Evolutionary conservation across 2,888 invertebrate species (phyloP).

Genomic region (Notodonta ziczac): DNA sequence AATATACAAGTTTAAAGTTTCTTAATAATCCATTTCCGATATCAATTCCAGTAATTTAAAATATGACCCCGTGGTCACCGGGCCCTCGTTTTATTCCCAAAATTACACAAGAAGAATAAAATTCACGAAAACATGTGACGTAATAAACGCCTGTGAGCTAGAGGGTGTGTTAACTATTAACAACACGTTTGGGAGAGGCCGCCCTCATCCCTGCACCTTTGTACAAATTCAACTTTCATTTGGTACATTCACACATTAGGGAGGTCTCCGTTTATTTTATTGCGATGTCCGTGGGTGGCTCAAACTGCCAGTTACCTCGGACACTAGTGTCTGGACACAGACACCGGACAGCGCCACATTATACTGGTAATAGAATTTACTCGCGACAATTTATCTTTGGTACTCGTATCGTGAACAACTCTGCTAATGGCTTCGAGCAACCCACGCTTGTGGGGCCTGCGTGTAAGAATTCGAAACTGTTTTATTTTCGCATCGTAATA

Average conservation of each 20-base stretch:
- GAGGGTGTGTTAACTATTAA: conserved; percentile 39
- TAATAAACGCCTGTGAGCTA: conserved; percentile 16
- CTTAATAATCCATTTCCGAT: too few species aligned
- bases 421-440: conserved; percentile 29
- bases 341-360: conserved; percentile 32
- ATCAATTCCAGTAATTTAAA: too few species aligned
- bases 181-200: conserved; percentile 42
- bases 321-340: conserved; percentile 29
- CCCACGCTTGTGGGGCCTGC: conserved; percentile 18
- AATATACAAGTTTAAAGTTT: too few species aligned
- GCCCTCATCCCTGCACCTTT: conserved; percentile 31
- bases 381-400: conserved; percentile 37
- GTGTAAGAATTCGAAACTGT: background rate
- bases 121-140: conserved; percentile 25
- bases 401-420: conserved; percentile 28
- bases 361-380: conserved; percentile 51
- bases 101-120: conserved; percentile 20
- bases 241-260: conserved; percentile 54
- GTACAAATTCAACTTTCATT: conserved; percentile 50
- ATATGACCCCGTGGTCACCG: too few species aligned
- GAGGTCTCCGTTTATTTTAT: conserved; percentile 57
- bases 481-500: background rate
- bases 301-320: conserved; percentile 56
- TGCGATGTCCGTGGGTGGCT: conserved; percentile 49
- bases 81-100: too few species aligned